These are phyloP conservation scores for Pachycephus smyrnensis DNA, from an alignment of 2,888 invertebrate genomes.

Conservation along the genomic window DNA sequence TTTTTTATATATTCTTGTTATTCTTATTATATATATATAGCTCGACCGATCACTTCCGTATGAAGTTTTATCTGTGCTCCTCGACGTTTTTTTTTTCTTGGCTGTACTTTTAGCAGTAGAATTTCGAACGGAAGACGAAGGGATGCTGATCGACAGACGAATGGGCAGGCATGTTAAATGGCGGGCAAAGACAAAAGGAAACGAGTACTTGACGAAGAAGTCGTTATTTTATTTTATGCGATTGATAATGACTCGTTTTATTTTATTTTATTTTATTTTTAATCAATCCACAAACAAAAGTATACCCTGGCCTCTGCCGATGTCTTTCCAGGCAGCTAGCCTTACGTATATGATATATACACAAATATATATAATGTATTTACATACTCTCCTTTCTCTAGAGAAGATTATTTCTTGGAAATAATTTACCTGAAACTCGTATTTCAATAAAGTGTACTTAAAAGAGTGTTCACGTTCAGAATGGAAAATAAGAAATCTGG, in stretches of 20 bases:
- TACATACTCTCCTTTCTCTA: not conserved
- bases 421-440: not conserved
- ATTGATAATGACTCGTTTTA: not conserved
- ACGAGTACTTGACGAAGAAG: not conserved
- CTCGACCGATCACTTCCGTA: not conserved
- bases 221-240: not conserved
- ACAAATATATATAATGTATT: not conserved
- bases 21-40: not conserved
- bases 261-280: not conserved
- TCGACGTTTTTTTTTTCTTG: too few relatives aligned
- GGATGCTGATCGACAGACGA: not conserved
- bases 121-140: too few relatives aligned
- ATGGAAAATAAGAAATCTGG: not conserved
- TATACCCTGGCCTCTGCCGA: not conserved
- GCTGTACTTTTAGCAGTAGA: too few relatives aligned
- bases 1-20: not conserved
- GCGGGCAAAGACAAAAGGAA: not conserved
- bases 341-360: not conserved
- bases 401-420: not conserved
- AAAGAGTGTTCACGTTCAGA: not conserved
- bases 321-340: slow-evolving; percentile 1
- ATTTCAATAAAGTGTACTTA: slow-evolving; percentile 10
- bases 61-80: not conserved
- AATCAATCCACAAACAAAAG: not conserved
- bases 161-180: not conserved